Evolutionary conservation across 2,888 invertebrate genomes (phyloP).

Genomic region (Oscheius onirici): DNA sequence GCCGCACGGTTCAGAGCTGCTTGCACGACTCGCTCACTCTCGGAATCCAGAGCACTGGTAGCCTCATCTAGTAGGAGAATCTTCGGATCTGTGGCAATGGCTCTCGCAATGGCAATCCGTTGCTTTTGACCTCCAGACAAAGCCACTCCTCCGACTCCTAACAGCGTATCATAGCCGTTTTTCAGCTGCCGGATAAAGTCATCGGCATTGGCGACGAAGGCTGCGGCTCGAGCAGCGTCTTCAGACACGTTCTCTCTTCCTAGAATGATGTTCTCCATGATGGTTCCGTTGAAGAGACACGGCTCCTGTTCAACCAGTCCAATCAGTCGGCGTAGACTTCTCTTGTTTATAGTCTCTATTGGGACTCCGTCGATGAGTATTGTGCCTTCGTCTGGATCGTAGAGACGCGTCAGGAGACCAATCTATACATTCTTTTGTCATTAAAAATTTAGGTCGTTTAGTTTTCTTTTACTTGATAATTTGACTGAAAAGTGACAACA

Average conservation of each 20-base stretch:
- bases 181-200: slow-evolving; percentile 58
- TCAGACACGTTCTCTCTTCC: slow-evolving; percentile 40
- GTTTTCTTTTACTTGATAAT: too few relatives aligned
- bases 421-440: too few relatives aligned
- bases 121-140: slow-evolving; percentile 73
- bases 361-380: slow-evolving; percentile 50
- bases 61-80: slow-evolving; percentile 73
- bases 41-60: slow-evolving; percentile 72
- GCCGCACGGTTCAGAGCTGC: slow-evolving; percentile 53
- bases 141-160: slow-evolving; percentile 72
- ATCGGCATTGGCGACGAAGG: slow-evolving; percentile 56
- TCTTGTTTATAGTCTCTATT: slow-evolving; percentile 37
- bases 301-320: slow-evolving; percentile 61
- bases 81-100: slow-evolving; percentile 71
- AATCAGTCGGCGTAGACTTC: slow-evolving; percentile 40
- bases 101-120: slow-evolving; percentile 71
- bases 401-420: slow-evolving; percentile 49
- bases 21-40: slow-evolving; percentile 72
- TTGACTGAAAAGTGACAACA: too few relatives aligned
- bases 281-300: slow-evolving; percentile 54
- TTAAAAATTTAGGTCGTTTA: too few relatives aligned
- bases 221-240: slow-evolving; percentile 33
- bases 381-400: slow-evolving; percentile 42
- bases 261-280: slow-evolving; percentile 52
- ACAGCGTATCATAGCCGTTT: slow-evolving; percentile 60